phyloP scores from a whole-genome alignment of 2,888 invertebrate genomes.

The Tethea ocularis region DNA sequence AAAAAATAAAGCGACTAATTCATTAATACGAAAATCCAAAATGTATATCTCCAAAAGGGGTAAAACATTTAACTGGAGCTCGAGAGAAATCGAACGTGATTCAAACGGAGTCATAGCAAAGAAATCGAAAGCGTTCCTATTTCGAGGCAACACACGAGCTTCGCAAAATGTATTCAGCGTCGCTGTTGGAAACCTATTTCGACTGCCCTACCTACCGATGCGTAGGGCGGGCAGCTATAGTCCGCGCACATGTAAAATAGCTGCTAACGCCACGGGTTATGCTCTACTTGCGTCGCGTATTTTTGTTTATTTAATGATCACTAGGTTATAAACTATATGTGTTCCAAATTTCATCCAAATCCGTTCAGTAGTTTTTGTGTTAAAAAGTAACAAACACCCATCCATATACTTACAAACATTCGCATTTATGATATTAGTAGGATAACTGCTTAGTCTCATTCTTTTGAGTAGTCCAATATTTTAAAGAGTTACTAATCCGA shows the following conservation, averaged over 20 bases:
- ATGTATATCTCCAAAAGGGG: too few relatives aligned
- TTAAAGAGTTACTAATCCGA: too few relatives aligned
- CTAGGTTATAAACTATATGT: too few relatives aligned
- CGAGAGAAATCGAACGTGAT: constrained; percentile 53
- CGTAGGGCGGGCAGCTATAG: constrained; percentile 76
- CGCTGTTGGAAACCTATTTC: constrained; percentile 76
- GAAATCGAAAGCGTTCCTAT: constrained; percentile 63
- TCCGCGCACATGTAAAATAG: constrained; percentile 83
- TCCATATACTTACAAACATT: too few relatives aligned
- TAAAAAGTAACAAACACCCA: too few relatives aligned
- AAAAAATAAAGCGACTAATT: too few relatives aligned
- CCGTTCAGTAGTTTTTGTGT: too few relatives aligned
- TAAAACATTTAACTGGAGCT: background rate
- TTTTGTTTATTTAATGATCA: constrained; percentile 12
- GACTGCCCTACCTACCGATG: constrained; percentile 78
- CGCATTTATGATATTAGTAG: too few relatives aligned
- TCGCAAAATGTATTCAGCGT: constrained; percentile 76
- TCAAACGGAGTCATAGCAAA: constrained; percentile 50
- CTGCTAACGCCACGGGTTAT: constrained; percentile 47
- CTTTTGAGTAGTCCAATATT: too few relatives aligned
- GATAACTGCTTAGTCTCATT: too few relatives aligned
- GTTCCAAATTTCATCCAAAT: too few relatives aligned
- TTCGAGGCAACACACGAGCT: constrained; percentile 65
- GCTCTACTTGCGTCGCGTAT: constrained; percentile 56
- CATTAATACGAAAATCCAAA: too few relatives aligned